Conservation (phyloP, 2,113 vertebrate genomes). For the Oplegnathus fasciatus region DNA sequence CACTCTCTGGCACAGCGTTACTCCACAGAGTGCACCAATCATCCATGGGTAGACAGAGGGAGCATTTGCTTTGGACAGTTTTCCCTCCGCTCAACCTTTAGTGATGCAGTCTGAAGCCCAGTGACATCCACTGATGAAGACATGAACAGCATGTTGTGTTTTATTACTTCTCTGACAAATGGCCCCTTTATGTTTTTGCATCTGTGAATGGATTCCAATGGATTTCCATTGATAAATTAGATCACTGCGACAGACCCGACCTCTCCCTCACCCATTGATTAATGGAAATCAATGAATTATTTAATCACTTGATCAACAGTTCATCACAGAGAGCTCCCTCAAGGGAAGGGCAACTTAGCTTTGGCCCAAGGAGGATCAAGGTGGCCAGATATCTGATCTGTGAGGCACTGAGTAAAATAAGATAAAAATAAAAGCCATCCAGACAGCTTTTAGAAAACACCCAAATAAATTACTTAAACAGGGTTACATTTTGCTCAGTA, state of each 20-base stretch:
- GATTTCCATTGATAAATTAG: conserved; percentile 67
- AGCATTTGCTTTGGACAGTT: conserved; percentile 48
- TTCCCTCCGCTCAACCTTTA: conserved; percentile 34
- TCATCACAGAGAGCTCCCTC: conserved; percentile 40
- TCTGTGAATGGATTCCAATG: conserved; percentile 61
- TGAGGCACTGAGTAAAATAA: neutral
- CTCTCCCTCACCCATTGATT: conserved; percentile 39
- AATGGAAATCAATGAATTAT: conserved; percentile 69
- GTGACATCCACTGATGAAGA: conserved; percentile 46
- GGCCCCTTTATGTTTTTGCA: conserved; percentile 45
- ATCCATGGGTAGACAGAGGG: conserved; percentile 43
- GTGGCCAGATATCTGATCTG: neutral
- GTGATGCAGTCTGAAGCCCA: conserved; percentile 7
- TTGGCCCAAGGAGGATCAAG: conserved; percentile 44
- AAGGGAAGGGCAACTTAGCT: conserved; percentile 20
- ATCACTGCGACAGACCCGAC: conserved; percentile 35
- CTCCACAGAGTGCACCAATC: conserved; percentile 61
- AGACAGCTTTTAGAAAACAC: neutral
- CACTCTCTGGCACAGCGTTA: conserved; percentile 29
- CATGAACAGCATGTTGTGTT: conserved; percentile 19
- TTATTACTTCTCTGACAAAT: conserved; percentile 51
- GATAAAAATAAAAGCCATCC: neutral
- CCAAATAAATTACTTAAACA: neutral
- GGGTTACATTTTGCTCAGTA: neutral
- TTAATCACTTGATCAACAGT: conserved; percentile 67